Base-by-base conservation (phyloP, 2,113 vertebrate species). In the Arenaria interpres region DNA sequence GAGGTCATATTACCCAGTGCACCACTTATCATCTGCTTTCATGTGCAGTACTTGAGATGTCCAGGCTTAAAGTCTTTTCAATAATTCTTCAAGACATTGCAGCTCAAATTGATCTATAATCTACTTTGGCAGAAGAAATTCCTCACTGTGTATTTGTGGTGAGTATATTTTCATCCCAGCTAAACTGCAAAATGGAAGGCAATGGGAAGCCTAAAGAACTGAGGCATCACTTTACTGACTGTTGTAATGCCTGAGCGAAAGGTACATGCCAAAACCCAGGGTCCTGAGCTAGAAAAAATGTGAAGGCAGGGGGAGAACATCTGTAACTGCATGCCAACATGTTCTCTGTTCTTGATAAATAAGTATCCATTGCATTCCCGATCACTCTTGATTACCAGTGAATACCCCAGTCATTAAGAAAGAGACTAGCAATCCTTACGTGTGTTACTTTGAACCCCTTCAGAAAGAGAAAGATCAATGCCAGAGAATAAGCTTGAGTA, bases 301-400 rank as follows among this genome's bases (percentile, higher is more conserved):
- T 17, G 60, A 75, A 68, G 9, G 20, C 35, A 73, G 32, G 35
- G 3, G 11, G 5, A 66, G 45, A 67, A 54, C 8, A 28, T 51
- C 41, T 20, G 10, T n/a, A 48, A 22, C 5, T 1, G 19, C 27
- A 67, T 0, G 1, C 5, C 39, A 82, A 53, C 3, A 50, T n/a
- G 11, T n/a, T 51, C 50, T 80, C 8, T 37, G 19, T 48, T 85
- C 45, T 48, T 75, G 45, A 82, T 23, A 50, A 67, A 4, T 11
- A 32, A n/a, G 3, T 23, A 51, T 51, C 22, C 9, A 6, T 46
- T 43, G 25, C 19, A 85, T 30, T 33, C 30, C 8, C 33, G 22
- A 51, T 30, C 18, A 27, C 14, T 23, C 9, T 67, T 63, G 50
- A 33, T 19, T 79, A 63, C 11, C 14, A 41, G 15, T 33, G 60